phyloP scores from a whole-genome alignment of 2,888 invertebrate genomes.

The Apeira syringaria region DNA sequence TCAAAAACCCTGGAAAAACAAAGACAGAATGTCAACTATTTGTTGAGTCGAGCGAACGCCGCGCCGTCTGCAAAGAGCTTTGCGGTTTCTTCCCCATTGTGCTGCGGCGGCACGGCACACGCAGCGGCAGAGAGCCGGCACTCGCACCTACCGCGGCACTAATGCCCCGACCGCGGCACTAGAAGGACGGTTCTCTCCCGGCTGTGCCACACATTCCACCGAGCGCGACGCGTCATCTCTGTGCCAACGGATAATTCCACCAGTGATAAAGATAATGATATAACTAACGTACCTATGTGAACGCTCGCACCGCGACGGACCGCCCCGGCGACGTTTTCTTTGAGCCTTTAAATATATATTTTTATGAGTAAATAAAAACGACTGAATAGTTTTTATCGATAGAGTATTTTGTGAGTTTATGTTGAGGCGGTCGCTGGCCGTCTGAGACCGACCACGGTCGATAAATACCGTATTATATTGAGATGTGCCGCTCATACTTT shows the following conservation, averaged over 20 bases:
- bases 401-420: conserved; percentile 79
- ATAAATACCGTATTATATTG: conserved; percentile 78
- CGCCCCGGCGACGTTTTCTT: conserved; percentile 65
- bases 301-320: conserved; percentile 27
- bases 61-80: too few species aligned
- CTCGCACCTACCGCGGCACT: conserved; percentile 1
- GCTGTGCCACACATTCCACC: conserved; percentile 32
- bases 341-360: conserved; percentile 83
- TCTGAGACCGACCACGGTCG: conserved; percentile 68
- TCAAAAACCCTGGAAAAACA: too few species aligned
- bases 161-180: too few species aligned
- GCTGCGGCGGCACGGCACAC: too few species aligned
- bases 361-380: conserved; percentile 82
- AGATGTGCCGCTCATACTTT: conserved; percentile 70
- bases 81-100: too few species aligned
- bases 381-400: conserved; percentile 83
- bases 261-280: conserved; percentile 56
- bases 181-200: conserved; percentile 3
- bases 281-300: conserved; percentile 19
- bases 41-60: too few species aligned
- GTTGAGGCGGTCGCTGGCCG: conserved; percentile 58
- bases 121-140: too few species aligned
- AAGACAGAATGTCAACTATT: too few species aligned
- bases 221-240: conserved; percentile 43
- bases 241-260: conserved; percentile 50